These are phyloP conservation scores for Aporrectodea caliginosa DNA, from an alignment of 1,140 invertebrate genomes.

Conservation along the genomic window DNA sequence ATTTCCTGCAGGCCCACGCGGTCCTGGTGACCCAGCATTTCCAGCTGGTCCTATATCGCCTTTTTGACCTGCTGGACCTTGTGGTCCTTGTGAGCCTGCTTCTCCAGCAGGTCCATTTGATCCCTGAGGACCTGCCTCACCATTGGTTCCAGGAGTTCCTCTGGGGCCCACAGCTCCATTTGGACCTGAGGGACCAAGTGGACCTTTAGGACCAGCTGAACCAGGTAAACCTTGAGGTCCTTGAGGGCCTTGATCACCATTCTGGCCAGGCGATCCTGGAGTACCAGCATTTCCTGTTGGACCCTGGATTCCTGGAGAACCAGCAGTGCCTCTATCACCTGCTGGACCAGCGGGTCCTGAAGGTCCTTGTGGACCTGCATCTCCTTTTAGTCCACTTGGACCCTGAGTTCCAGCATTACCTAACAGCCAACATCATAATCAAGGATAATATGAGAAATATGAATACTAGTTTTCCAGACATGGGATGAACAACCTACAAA, in stretches of 20 bases:
- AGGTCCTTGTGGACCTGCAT: conserved; percentile 9
- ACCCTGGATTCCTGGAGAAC: neutral
- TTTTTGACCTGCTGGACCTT: conserved; percentile 23
- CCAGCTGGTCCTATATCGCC: conserved; percentile 26
- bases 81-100: neutral
- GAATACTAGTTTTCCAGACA: too few relatives aligned
- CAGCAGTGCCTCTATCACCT: conserved; percentile 3
- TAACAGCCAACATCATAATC: too few relatives aligned
- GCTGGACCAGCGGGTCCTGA: conserved; percentile 11
- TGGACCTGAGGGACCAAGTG: neutral
- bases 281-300: conserved; percentile 6
- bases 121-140: conserved; percentile 14
- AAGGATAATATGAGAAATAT: too few relatives aligned
- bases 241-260: conserved; percentile 7
- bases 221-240: conserved; percentile 18
- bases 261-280: conserved; percentile 10
- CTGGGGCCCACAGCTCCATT: conserved; percentile 14
- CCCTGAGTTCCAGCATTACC: neutral
- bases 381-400: neutral
- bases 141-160: conserved; percentile 8
- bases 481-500: too few relatives aligned
- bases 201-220: neutral
- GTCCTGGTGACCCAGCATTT: conserved; percentile 16
- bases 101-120: neutral
- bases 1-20: conserved; percentile 24